Base-by-base conservation (phyloP, 2,888 invertebrate genomes). In the Caenorhabditis parvicauda region DNA sequence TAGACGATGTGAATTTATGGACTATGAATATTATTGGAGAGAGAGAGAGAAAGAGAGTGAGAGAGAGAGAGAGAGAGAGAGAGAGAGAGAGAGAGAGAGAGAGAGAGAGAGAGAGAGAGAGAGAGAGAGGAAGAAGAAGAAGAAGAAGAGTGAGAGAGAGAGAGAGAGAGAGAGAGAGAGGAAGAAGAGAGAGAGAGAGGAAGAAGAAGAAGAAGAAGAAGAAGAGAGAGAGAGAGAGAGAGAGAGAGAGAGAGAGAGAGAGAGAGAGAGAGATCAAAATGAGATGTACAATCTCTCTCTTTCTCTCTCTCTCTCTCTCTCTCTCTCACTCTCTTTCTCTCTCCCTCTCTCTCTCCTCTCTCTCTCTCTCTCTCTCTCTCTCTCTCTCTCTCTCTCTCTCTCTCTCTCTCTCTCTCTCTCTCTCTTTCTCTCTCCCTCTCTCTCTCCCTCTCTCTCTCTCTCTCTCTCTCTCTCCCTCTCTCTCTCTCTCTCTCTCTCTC, bases 111-210 rank as follows among this genome's bases (percentile, higher is more conserved):
- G 43, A 48, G n/a, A 47, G n/a, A 19, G 53, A 38, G 22, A 22
- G 21, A 27, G 32, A 5, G 25, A 50, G 32, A 21, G 14, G 22
- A 28, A 43, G 37, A 47, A 14, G 28, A 41, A 29, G 39, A 38
- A 45, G 49, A 45, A 35, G 39, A 22, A 22, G 6, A 25, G n/a
- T 27, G 12, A 39, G 43, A 35, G 14, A 14, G 42, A 25, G 24
- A 37, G 44, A 35, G 39, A 14, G 25, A 42, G 1, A 9, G 22
- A 28, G 25, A 19, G 12, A 42, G 43, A 42, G 45, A 54, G 41
- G 39, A 27, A 44, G 49, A 46, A 28, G 42, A 41, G 39, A 58
- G 51, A 51, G 58, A 58, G 51, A 58, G 58, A 58, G 57, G 29
- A 38, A n/a, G 42, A 22, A 44, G n/a, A 22, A 28, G 22, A 19